A percentile compares a stretch with the other conserved stretches of the same genome.
Conservation (phyloP, 2,113 vertebrate genomes). For the Mustela lutreola region DNA sequence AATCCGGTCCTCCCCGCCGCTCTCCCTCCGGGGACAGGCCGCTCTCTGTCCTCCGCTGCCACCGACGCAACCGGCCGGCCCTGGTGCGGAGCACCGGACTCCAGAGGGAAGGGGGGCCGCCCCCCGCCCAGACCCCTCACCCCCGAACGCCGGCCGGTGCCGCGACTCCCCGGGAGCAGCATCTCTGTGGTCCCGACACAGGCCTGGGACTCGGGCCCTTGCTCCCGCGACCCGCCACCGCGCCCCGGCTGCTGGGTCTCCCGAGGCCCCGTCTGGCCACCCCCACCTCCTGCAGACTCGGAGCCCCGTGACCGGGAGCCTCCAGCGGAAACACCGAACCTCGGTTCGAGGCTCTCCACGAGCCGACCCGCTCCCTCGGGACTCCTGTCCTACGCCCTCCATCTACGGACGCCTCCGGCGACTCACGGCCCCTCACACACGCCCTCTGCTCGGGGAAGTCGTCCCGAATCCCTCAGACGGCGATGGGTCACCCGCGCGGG, state of each 20-base stretch:
- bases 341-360: too few relatives aligned
- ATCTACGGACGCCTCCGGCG: too few relatives aligned
- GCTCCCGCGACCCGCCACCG: not conserved
- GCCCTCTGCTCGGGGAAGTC: too few relatives aligned
- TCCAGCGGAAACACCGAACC: not conserved
- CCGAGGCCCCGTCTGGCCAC: not conserved
- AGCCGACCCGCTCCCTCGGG: too few relatives aligned
- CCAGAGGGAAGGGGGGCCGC: not conserved
- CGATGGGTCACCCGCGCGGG: too few relatives aligned
- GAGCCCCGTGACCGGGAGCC: not conserved
- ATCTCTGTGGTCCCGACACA: accelerated
- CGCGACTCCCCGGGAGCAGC: not conserved
- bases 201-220: too few relatives aligned
- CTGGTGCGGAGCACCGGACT: not conserved
- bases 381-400: not conserved
- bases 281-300: not conserved
- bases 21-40: not conserved
- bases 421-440: too few relatives aligned
- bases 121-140: not conserved
- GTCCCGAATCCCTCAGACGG: too few relatives aligned
- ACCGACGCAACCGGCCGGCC: not conserved
- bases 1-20: not conserved
- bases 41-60: not conserved
- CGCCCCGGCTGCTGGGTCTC: not conserved
- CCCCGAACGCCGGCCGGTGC: not conserved